Evolutionary conservation across 2,797 vertebrate genomes (phyloP).

Genomic region (Scomberomorus guttatus): DNA sequence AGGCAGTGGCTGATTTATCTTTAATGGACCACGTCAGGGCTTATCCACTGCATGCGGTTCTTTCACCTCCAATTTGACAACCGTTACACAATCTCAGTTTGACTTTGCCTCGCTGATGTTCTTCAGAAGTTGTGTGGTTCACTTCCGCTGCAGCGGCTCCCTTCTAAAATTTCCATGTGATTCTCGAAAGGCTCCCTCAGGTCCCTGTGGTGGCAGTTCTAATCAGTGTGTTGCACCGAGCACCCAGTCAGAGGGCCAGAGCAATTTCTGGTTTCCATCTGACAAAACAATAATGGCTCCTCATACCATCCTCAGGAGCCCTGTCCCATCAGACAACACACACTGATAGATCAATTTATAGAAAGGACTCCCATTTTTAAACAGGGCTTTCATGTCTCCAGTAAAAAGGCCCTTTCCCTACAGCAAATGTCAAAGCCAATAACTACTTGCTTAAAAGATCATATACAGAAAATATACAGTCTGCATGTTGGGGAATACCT

Average conservation of each 20-base stretch:
- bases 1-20: constrained; percentile 46
- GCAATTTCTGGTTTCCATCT: constrained; percentile 75
- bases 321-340: constrained; percentile 48
- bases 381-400: constrained; percentile 54
- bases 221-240: constrained; percentile 66
- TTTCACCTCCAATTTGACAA: constrained; percentile 48
- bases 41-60: constrained; percentile 32
- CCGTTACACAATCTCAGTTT: constrained; percentile 29
- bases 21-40: constrained; percentile 52
- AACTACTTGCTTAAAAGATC: constrained; percentile 42
- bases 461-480: constrained; percentile 36
- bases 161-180: constrained; percentile 31
- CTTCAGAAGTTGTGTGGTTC: constrained; percentile 35
- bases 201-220: constrained; percentile 60
- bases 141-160: constrained; percentile 16
- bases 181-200: constrained; percentile 51
- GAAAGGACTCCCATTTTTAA: constrained; percentile 54
- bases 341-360: constrained; percentile 62
- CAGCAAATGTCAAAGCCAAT: constrained; percentile 59
- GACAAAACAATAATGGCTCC: constrained; percentile 65
- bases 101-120: constrained; percentile 28
- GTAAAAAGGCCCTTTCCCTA: constrained; percentile 37
- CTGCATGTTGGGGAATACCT: constrained; percentile 33
- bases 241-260: constrained; percentile 34
- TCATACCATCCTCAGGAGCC: constrained; percentile 59